A percentile compares a stretch with the other conserved stretches of the same genome.
Evolutionary conservation across 1,140 invertebrate genomes (phyloP).

Genomic region (Aplysia californica): DNA sequence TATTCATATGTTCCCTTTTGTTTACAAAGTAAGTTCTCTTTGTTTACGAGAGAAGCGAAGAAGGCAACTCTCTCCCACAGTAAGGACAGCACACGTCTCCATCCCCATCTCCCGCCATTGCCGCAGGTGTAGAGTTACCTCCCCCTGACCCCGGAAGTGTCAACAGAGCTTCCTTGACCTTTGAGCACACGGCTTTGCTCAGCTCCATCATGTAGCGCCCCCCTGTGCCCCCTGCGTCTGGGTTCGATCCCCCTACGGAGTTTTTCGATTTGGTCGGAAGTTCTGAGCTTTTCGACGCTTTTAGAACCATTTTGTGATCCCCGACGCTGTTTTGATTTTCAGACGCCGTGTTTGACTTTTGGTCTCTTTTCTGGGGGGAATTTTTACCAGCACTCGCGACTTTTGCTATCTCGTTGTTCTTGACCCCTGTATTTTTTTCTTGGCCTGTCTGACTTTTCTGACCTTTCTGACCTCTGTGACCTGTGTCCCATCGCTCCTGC

Average conservation of each 20-base stretch:
- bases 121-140: no score
- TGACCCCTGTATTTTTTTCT: neutral
- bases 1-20: no score
- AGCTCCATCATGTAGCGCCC: neutral
- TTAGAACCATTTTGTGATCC: neutral
- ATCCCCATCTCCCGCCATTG: no score
- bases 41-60: no score
- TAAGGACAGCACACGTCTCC: no score
- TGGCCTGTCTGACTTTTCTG: neutral
- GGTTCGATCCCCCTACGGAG: no score
- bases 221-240: neutral
- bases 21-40: no score
- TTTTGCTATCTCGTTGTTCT: neutral
- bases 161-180: constrained; percentile 12
- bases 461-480: neutral
- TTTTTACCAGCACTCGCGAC: neutral
- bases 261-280: neutral
- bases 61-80: no score
- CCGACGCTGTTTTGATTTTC: neutral
- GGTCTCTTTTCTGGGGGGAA: neutral
- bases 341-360: neutral
- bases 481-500: constrained; percentile 13
- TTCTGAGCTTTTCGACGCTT: neutral
- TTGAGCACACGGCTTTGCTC: constrained; percentile 22
- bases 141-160: constrained; percentile 13